A percentile compares a stretch with the other conserved stretches of the same genome.
These are phyloP conservation scores for Notocelia uddmanniana DNA, from an alignment of 2,888 invertebrate genomes.

Conservation along the genomic window DNA sequence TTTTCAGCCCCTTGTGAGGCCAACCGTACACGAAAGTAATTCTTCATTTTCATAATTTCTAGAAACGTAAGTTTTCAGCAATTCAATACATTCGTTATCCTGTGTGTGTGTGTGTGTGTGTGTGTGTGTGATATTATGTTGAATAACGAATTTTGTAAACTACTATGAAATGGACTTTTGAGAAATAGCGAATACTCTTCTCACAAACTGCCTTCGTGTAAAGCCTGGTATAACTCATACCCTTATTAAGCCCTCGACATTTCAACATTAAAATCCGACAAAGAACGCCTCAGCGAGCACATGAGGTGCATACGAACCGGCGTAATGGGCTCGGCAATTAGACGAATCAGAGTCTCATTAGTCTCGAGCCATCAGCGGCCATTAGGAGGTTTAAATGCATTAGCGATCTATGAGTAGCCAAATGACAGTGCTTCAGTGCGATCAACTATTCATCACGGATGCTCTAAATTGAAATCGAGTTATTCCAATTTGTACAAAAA, in stretches of 20 bases:
- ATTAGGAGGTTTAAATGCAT: constrained; percentile 7
- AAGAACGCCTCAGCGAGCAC: constrained; percentile 3
- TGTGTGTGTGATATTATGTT: no score
- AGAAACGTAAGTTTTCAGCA: no score
- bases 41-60: no score
- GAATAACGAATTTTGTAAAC: no score
- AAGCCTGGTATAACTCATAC: no score
- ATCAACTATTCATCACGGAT: background rate
- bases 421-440: background rate
- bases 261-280: background rate
- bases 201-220: no score
- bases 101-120: no score
- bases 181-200: no score
- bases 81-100: no score
- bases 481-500: background rate
- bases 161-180: no score
- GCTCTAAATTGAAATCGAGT: background rate
- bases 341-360: constrained; percentile 9
- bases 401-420: constrained; percentile 1
- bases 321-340: constrained; percentile 8
- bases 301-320: constrained; percentile 3
- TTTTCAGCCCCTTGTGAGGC: no score
- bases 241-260: background rate
- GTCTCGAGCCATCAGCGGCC: constrained; percentile 5
- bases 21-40: no score